Percentiles rank a stretch among this genome's conserved stretches.
These are phyloP conservation scores for Siniperca chuatsi DNA, from an alignment of 2,113 vertebrate species.

Conservation along the genomic window DNA sequence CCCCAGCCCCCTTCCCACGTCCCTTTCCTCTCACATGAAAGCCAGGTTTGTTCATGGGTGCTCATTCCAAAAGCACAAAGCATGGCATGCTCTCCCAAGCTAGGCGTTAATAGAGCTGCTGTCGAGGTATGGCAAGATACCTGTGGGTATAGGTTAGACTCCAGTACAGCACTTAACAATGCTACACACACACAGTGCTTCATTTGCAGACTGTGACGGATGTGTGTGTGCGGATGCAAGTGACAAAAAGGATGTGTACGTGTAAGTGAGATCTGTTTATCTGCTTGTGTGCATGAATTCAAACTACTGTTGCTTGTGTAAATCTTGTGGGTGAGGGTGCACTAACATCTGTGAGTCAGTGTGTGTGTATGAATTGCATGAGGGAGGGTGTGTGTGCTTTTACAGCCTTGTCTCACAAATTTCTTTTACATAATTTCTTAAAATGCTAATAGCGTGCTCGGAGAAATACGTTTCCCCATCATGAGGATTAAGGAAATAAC, in stretches of 20 bases:
- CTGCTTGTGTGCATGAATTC: background rate
- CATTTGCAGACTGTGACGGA: conserved; percentile 3
- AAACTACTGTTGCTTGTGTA: background rate
- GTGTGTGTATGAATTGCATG: background rate
- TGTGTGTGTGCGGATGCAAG: background rate
- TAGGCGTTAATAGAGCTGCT: background rate
- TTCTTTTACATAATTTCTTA: conserved; percentile 24
- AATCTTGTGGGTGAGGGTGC: background rate
- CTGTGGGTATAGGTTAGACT: background rate
- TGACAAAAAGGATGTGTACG: background rate
- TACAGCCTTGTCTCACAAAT: background rate
- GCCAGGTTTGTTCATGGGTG: background rate
- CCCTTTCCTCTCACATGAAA: conserved; percentile 1
- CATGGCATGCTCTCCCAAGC: background rate
- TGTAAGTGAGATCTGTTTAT: background rate
- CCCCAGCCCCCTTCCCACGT: background rate
- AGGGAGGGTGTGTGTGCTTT: background rate
- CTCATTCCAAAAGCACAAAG: conserved; percentile 1
- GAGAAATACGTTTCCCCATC: conserved; percentile 21
- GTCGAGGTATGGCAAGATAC: background rate
- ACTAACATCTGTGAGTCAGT: background rate
- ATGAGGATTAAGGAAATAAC: conserved; percentile 49
- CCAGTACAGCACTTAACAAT: conserved; percentile 3
- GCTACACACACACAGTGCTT: background rate
- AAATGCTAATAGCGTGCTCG: conserved; percentile 32